These are phyloP conservation scores for Phoenicopterus ruber DNA, from an alignment of 2,113 vertebrate species.

Conservation along the genomic window DNA sequence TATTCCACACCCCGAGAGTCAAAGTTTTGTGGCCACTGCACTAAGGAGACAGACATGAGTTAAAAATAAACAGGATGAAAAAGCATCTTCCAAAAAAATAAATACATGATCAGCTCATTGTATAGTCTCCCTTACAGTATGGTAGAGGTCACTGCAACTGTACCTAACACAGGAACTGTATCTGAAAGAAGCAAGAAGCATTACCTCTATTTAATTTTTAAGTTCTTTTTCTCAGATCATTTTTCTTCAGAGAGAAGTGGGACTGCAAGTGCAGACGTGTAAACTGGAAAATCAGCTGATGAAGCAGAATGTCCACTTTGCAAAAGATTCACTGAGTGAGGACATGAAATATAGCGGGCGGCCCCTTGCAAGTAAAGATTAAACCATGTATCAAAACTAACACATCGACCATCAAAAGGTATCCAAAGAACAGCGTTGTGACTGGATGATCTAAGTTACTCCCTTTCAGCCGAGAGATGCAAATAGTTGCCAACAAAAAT, in stretches of 20 bases:
- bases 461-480: conserved; percentile 45
- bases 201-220: neutral
- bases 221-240: neutral
- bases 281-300: conserved; percentile 24
- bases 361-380: neutral
- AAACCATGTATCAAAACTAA: conserved; percentile 48
- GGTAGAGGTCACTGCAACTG: neutral
- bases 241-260: neutral
- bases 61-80: neutral
- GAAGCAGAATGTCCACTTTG: neutral
- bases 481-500: conserved; percentile 67
- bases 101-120: neutral
- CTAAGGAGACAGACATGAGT: neutral
- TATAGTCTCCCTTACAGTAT: neutral
- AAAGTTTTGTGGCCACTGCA: neutral
- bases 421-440: neutral
- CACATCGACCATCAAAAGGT: neutral
- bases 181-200: neutral
- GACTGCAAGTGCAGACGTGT: neutral
- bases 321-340: conserved; percentile 9
- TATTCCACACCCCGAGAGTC: neutral
- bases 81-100: neutral
- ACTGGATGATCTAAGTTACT: conserved; percentile 45
- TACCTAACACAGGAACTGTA: neutral
- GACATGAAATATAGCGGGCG: neutral